Percentiles rank a stretch among this genome's conserved stretches.
Conservation (phyloP, 2,797 vertebrate genomes). For the Aphelocoma californica region DNA sequence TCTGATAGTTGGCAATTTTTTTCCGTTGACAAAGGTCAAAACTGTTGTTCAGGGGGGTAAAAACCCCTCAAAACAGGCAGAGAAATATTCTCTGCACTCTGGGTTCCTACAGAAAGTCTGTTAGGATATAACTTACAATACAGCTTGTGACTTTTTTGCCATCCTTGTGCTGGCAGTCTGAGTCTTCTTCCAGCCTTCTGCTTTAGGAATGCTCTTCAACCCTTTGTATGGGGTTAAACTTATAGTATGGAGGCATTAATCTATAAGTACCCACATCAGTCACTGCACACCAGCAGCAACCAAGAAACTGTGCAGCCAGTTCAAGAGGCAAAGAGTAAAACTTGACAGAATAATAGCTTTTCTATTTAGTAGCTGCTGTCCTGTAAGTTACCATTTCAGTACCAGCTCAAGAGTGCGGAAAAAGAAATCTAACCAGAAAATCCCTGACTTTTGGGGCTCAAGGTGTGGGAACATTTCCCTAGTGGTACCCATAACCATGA, state of each 20-base stretch:
- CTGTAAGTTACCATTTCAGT: neutral
- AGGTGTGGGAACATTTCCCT: rapidly evolving
- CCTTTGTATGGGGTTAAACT: neutral
- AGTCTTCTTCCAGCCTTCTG: neutral
- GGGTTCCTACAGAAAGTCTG: neutral
- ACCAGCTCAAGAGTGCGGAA: neutral
- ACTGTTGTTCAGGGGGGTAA: too few species aligned
- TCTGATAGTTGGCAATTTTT: too few species aligned
- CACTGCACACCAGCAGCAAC: neutral
- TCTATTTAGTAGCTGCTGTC: neutral
- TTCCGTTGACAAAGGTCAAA: too few species aligned
- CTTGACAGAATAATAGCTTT: neutral
- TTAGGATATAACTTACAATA: neutral
- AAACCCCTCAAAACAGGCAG: too few species aligned
- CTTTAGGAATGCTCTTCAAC: neutral
- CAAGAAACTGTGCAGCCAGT: neutral
- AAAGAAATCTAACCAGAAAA: neutral
- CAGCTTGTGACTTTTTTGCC: neutral
- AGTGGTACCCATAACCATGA: rapidly evolving
- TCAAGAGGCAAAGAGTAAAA: neutral
- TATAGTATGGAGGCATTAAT: neutral
- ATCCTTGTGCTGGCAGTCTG: neutral
- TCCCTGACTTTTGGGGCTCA: neutral
- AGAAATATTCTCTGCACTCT: too few species aligned
- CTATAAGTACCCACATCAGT: neutral